These are phyloP conservation scores for Nomada hirtipes DNA, from an alignment of 2,888 invertebrate species.

Conservation along the genomic window DNA sequence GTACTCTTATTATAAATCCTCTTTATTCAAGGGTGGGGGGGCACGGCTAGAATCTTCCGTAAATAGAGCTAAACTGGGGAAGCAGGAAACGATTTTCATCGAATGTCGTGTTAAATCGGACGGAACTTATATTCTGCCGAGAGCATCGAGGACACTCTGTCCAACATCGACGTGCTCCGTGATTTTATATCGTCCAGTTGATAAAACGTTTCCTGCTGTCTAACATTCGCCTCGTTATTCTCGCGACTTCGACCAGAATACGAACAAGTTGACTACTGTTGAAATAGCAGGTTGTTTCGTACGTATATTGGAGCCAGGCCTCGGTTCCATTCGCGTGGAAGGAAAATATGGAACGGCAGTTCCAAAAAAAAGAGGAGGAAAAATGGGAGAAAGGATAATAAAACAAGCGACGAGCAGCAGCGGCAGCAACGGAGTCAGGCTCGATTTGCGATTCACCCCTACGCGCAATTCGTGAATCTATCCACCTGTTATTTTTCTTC, in stretches of 20 bases:
- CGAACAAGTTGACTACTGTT: slow-evolving; percentile 63
- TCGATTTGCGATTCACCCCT: slow-evolving; percentile 9
- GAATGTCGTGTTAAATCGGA: slow-evolving; percentile 62
- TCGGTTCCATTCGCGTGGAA: slow-evolving; percentile 43
- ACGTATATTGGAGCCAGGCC: not conserved
- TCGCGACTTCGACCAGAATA: slow-evolving; percentile 48
- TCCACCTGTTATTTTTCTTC: slow-evolving; percentile 14
- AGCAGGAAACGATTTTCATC: slow-evolving; percentile 59
- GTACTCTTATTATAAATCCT: slow-evolving; percentile 52
- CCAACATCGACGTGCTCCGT: slow-evolving; percentile 37
- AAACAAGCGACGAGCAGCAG: slow-evolving; percentile 9
- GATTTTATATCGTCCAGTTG: slow-evolving; percentile 66
- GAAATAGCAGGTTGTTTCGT: slow-evolving; percentile 25
- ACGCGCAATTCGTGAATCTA: not conserved
- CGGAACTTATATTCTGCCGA: slow-evolving; percentile 55
- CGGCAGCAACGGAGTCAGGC: not conserved
- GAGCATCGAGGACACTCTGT: slow-evolving; percentile 50
- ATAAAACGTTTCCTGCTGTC: slow-evolving; percentile 60
- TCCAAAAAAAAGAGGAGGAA: not conserved
- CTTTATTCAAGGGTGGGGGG: slow-evolving; percentile 24
- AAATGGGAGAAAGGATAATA: slow-evolving; percentile 19
- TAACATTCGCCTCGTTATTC: slow-evolving; percentile 48
- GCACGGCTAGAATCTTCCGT: slow-evolving; percentile 21
- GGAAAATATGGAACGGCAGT: slow-evolving; percentile 17
- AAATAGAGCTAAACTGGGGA: slow-evolving; percentile 53